Conservation (phyloP, 1,140 invertebrate species). For the Drosophila persimilis region DNA sequence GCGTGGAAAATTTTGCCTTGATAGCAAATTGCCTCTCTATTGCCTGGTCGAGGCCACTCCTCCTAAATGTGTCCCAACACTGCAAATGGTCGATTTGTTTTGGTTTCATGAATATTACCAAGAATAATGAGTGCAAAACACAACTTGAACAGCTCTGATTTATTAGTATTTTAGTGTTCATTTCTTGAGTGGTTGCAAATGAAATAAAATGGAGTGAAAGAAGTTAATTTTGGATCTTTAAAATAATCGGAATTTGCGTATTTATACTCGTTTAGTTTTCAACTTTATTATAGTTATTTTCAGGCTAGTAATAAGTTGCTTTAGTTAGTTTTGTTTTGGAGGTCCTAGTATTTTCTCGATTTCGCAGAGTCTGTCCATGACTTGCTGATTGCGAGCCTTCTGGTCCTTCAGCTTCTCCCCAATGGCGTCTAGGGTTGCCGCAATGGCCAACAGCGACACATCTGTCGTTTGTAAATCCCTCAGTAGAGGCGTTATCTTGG, state of each 20-base stretch:
- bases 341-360: conserved; percentile 64
- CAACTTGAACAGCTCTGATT: too few species aligned
- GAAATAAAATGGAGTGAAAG: too few species aligned
- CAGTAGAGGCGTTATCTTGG: conserved; percentile 55
- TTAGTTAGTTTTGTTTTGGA: conserved; percentile 25
- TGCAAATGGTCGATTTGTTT: conserved; percentile 44
- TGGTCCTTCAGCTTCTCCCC: conserved; percentile 60
- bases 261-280: neutral
- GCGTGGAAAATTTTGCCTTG: conserved; percentile 44
- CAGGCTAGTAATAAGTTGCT: neutral
- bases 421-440: conserved; percentile 61
- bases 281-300: neutral
- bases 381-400: conserved; percentile 56
- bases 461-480: conserved; percentile 60
- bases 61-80: conserved; percentile 38
- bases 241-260: neutral
- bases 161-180: too few species aligned
- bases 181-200: neutral
- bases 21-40: conserved; percentile 40
- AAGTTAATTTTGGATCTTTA: neutral
- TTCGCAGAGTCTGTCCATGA: conserved; percentile 64
- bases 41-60: conserved; percentile 1
- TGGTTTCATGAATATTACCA: conserved; percentile 24
- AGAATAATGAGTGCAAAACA: neutral
- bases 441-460: conserved; percentile 56